Evolutionary conservation across 92 coral and sea anemone genomes (phyloP).

Genomic region (Micromussa lordhowensis): DNA sequence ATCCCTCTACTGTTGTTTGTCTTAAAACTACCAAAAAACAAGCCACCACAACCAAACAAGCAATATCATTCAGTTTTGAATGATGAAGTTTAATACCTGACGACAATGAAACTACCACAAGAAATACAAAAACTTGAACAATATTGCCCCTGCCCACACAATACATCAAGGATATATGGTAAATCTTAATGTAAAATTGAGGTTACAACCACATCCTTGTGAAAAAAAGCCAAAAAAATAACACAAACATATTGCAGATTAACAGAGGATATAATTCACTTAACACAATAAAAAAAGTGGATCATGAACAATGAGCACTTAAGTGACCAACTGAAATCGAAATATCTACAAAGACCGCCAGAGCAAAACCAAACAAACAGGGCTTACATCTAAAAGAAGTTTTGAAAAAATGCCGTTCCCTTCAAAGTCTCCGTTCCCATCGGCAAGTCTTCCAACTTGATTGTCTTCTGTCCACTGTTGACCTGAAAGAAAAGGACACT

Average conservation of each 20-base stretch:
- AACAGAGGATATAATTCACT: background rate
- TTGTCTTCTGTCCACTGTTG: constrained; percentile 73
- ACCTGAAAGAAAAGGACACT: constrained; percentile 40
- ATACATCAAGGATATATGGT: background rate
- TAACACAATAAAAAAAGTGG: background rate
- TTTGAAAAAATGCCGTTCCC: constrained; percentile 90
- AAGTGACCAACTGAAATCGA: constrained; percentile 4
- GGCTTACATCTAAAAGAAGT: constrained; percentile 80
- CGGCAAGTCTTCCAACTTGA: constrained; percentile 58
- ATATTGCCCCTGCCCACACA: background rate
- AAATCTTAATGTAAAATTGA: background rate
- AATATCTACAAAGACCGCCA: background rate
- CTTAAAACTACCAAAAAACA: background rate
- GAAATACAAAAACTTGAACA: background rate
- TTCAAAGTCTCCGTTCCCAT: constrained; percentile 56
- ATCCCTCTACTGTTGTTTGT: background rate
- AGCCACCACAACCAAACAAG: background rate
- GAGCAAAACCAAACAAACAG: background rate
- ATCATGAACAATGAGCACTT: background rate
- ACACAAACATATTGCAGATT: background rate
- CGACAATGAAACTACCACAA: background rate
- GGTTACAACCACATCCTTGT: background rate
- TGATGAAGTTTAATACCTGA: background rate
- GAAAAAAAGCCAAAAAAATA: background rate
- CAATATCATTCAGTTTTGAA: background rate